phyloP scores from a whole-genome alignment of 2,113 vertebrate species.

The Echinops telfairi region DNA sequence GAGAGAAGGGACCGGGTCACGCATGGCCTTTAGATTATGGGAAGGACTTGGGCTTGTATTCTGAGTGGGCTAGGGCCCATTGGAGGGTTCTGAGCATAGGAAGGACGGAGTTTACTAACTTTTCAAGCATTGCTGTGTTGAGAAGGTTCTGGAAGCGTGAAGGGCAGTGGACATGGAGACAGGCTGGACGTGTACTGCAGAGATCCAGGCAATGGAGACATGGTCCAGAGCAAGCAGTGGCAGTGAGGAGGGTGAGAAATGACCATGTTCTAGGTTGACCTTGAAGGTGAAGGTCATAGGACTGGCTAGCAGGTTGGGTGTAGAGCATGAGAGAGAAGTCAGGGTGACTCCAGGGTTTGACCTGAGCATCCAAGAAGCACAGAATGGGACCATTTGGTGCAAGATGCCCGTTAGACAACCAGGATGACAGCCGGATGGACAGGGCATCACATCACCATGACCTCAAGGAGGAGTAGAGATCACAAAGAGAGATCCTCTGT shows the following conservation, averaged over 20 bases:
- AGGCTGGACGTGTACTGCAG: neutral
- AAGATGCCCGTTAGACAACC: neutral
- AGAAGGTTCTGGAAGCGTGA: neutral
- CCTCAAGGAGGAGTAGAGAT: neutral
- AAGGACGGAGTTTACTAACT: neutral
- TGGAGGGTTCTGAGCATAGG: neutral
- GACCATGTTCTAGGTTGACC: neutral
- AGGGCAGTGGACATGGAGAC: neutral
- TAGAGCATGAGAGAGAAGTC: neutral
- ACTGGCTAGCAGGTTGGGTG: neutral
- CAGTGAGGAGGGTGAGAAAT: neutral
- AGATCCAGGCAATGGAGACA: rapidly evolving
- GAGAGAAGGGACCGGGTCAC: neutral
- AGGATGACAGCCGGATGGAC: neutral
- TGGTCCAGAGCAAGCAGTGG: neutral
- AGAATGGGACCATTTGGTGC: neutral
- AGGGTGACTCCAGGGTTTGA: neutral
- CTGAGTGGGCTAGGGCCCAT: rapidly evolving
- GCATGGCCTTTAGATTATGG: neutral
- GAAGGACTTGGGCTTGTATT: neutral
- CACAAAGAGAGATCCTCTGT: neutral
- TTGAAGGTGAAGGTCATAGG: neutral
- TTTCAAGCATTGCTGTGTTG: neutral
- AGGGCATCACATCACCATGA: neutral
- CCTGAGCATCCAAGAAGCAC: neutral